These are phyloP conservation scores for Meloidogyne floridensis DNA, from an alignment of 1,140 invertebrate genomes.

Conservation along the genomic window DNA sequence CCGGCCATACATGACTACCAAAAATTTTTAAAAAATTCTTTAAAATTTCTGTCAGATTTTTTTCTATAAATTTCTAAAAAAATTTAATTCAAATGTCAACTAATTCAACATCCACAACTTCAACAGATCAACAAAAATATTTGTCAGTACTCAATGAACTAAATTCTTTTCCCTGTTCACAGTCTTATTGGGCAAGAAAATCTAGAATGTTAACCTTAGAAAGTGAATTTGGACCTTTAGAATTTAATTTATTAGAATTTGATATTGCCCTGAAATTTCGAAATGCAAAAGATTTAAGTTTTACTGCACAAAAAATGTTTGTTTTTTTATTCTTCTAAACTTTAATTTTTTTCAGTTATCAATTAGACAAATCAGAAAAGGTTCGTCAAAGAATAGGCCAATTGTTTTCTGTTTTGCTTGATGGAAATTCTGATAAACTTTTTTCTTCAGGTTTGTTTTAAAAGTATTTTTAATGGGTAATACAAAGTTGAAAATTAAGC, in stretches of 20 bases:
- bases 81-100: no score
- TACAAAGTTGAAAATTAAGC: no score
- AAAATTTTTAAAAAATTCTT: no score
- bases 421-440: not conserved
- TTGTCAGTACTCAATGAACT: slow-evolving; percentile 8
- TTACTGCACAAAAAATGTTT: slow-evolving; percentile 26
- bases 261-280: slow-evolving; percentile 33
- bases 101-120: not conserved
- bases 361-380: slow-evolving; percentile 20
- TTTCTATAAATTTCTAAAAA: no score
- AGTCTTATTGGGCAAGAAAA: slow-evolving; percentile 33
- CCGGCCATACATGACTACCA: no score
- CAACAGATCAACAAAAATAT: slow-evolving; percentile 6
- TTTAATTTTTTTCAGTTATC: slow-evolving; percentile 14
- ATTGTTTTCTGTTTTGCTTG: slow-evolving; percentile 29
- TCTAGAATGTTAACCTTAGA: slow-evolving; percentile 26
- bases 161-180: not conserved
- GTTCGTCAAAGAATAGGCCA: slow-evolving; percentile 19
- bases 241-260: slow-evolving; percentile 29
- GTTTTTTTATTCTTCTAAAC: not conserved
- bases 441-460: slow-evolving; percentile 2
- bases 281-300: slow-evolving; percentile 25
- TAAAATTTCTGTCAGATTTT: no score
- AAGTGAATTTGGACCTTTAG: slow-evolving; percentile 18
- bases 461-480: not conserved